A percentile compares a stretch with the other conserved stretches of the same genome.
Evolutionary conservation across 2,797 vertebrate species (phyloP).

Genomic region (Micromesistius poutassou): DNA sequence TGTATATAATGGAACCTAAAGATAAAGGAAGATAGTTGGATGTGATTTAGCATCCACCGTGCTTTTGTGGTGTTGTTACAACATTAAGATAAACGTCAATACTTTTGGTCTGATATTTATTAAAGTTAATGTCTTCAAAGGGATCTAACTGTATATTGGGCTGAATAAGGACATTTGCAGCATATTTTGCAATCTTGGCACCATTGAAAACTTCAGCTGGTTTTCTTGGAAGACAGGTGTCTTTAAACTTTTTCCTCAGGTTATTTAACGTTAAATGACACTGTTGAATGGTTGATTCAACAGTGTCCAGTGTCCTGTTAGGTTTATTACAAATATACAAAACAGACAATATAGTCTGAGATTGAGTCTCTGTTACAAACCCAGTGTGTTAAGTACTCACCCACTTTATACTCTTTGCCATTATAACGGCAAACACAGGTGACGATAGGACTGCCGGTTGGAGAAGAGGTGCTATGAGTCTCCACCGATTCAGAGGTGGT

Average conservation of each 20-base stretch:
- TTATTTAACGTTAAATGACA: background rate
- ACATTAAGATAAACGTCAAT: background rate
- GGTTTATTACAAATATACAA: background rate
- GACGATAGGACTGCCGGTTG: accelerated
- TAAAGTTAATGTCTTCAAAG: background rate
- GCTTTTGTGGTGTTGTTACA: background rate
- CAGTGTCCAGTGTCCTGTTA: background rate
- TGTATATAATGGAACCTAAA: conserved; percentile 70
- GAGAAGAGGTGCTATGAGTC: background rate
- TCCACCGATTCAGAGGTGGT: background rate
- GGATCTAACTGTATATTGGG: background rate
- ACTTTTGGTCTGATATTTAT: background rate
- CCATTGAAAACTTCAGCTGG: background rate
- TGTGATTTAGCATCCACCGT: background rate
- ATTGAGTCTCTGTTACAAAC: background rate
- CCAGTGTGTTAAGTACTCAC: conserved; percentile 30
- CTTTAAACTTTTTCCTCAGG: background rate
- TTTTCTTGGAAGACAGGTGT: background rate
- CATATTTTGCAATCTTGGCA: background rate
- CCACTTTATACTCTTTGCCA: background rate
- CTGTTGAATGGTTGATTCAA: background rate
- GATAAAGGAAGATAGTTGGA: background rate
- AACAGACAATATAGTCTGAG: background rate
- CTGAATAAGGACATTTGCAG: background rate
- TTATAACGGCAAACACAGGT: conserved; percentile 20